These are phyloP conservation scores for Lophura nycthemera DNA, from an alignment of 2,113 vertebrate genomes.

Conservation along the genomic window DNA sequence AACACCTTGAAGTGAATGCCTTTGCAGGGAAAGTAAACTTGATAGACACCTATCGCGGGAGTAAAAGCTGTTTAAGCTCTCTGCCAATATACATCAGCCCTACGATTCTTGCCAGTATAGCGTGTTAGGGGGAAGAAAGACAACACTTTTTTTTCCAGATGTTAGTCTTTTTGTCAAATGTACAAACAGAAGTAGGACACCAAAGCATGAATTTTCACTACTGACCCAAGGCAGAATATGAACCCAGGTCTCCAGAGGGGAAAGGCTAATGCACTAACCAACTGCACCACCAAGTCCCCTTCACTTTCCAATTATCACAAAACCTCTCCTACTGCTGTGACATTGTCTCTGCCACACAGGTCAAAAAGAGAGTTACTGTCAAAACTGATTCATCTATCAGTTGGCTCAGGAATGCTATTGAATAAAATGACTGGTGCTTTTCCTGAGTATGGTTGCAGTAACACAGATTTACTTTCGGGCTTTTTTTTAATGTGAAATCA, in stretches of 20 bases:
- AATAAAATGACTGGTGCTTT: constrained; percentile 7
- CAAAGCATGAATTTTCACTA: constrained; percentile 37
- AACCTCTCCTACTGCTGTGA: constrained; percentile 43
- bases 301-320: constrained; percentile 67
- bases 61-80: neutral
- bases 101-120: neutral
- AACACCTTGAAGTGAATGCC: neutral
- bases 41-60: neutral
- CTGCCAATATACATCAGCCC: neutral
- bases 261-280: constrained; percentile 61
- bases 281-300: constrained; percentile 51
- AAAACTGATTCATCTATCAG: constrained; percentile 59
- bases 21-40: neutral
- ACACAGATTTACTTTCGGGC: neutral
- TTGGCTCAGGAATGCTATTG: constrained; percentile 6
- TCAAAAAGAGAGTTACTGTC: constrained; percentile 68
- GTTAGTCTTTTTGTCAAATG: neutral
- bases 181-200: constrained; percentile 17
- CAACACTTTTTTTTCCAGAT: neutral
- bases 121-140: neutral
- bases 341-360: constrained; percentile 52
- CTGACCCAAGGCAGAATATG: constrained; percentile 43
- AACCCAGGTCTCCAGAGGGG: constrained; percentile 33
- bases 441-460: neutral
- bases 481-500: constrained; percentile 3